Evolutionary conservation across 2,888 invertebrate genomes (phyloP).

Genomic region (Mimumesa dahlbomi): DNA sequence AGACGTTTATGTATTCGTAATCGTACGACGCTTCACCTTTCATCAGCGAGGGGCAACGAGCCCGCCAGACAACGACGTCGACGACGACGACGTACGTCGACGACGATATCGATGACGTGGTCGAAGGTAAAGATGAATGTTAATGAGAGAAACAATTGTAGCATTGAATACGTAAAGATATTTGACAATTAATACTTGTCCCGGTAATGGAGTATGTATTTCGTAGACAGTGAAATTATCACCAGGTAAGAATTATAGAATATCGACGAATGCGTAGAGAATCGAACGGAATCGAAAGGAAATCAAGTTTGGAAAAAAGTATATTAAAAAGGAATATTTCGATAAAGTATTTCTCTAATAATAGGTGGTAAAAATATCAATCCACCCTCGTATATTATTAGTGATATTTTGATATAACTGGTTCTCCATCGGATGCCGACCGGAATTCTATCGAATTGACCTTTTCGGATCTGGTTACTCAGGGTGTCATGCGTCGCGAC

Average conservation of each 20-base stretch:
- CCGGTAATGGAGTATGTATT: too few species aligned
- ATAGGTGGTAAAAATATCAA: too few species aligned
- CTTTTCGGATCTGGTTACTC: conserved; percentile 24
- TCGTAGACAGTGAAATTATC: background rate
- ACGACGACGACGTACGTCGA: conserved; percentile 15
- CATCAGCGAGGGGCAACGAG: conserved; percentile 55
- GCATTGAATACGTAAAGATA: conserved; percentile 2
- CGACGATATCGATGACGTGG: background rate
- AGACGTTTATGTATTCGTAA: conserved; percentile 38
- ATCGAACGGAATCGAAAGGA: too few species aligned
- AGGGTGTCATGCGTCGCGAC: background rate
- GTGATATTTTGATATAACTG: too few species aligned
- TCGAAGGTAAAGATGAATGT: background rate
- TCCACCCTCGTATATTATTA: too few species aligned
- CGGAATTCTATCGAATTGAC: conserved; percentile 27
- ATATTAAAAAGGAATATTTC: too few species aligned
- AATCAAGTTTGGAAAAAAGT: too few species aligned
- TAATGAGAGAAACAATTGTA: background rate
- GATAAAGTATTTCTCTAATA: too few species aligned
- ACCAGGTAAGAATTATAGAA: too few species aligned
- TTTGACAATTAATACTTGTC: too few species aligned
- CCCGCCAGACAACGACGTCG: conserved; percentile 46
- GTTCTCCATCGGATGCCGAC: conserved; percentile 12
- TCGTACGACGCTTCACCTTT: conserved; percentile 56
- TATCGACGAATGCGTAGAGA: too few species aligned